Conservation (phyloP, 2,888 invertebrate species). For the Actias luna region DNA sequence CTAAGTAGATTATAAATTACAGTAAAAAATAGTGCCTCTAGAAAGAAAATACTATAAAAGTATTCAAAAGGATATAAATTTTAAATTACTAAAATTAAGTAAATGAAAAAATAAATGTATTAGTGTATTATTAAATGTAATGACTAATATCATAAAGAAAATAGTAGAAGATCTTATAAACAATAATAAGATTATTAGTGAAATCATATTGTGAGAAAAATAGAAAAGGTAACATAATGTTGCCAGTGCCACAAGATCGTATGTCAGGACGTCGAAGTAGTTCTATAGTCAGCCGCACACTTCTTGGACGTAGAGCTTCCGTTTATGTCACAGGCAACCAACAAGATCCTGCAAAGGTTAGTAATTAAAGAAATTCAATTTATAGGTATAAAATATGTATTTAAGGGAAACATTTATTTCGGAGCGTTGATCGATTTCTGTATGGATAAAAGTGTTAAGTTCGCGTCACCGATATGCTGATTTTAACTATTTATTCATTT, state of each 20-base stretch:
- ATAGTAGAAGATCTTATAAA: no score
- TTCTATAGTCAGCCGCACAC: conserved; percentile 84
- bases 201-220: neutral
- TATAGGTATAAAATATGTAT: no score
- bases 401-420: no score
- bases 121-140: no score
- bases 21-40: conserved; percentile 14
- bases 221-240: conserved; percentile 49
- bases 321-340: conserved; percentile 83
- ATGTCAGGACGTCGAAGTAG: conserved; percentile 85
- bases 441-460: no score
- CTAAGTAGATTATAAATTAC: conserved; percentile 8
- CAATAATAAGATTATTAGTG: no score
- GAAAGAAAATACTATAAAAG: conserved; percentile 10
- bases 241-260: conserved; percentile 79
- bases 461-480: no score
- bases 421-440: no score
- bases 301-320: conserved; percentile 84
- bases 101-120: no score
- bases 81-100: no score
- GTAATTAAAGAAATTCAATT: neutral
- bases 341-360: conserved; percentile 85
- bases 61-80: neutral
- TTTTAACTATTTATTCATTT: no score
- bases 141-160: no score